A percentile compares a stretch with the other conserved stretches of the same genome.
phyloP scores from a whole-genome alignment of 2,888 invertebrate genomes.

The Pachydiplax longipennis region DNA sequence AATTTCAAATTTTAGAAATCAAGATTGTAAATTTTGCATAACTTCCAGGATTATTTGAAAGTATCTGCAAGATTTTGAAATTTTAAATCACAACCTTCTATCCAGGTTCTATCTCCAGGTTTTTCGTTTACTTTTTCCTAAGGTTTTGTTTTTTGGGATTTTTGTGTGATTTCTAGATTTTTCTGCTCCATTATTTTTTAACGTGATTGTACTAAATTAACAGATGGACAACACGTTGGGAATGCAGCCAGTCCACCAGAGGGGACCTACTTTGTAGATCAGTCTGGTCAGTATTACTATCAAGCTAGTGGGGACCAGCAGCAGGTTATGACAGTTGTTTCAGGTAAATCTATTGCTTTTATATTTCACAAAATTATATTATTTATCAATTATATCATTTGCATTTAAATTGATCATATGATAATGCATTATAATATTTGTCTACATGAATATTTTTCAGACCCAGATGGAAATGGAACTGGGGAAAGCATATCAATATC shows the following conservation, averaged over 20 bases:
- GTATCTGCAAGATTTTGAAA: no score
- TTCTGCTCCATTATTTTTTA: no score
- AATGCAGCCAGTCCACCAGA: slow-evolving; percentile 59
- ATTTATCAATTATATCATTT: no score
- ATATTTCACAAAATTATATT: background rate
- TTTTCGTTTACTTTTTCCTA: no score
- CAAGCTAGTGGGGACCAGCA: slow-evolving; percentile 73
- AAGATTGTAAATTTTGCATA: no score
- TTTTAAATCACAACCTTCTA: no score
- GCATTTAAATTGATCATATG: background rate
- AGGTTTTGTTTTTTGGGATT: no score
- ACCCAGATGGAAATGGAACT: slow-evolving; percentile 63
- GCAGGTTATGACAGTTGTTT: slow-evolving; percentile 70
- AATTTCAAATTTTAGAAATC: no score
- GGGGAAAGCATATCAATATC: slow-evolving; percentile 55
- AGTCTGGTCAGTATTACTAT: slow-evolving; percentile 83
- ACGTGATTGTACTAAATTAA: no score
- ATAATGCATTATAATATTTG: background rate
- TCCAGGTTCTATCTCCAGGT: no score
- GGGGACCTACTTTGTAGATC: slow-evolving; percentile 82
- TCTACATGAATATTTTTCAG: slow-evolving; percentile 55
- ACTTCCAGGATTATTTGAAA: no score
- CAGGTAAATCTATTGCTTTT: slow-evolving; percentile 55
- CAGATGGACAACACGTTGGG: slow-evolving; percentile 41
- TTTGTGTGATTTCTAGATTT: no score